Evolutionary conservation across 2,797 vertebrate genomes (phyloP).

Genomic region (Sorex maritimensis): DNA sequence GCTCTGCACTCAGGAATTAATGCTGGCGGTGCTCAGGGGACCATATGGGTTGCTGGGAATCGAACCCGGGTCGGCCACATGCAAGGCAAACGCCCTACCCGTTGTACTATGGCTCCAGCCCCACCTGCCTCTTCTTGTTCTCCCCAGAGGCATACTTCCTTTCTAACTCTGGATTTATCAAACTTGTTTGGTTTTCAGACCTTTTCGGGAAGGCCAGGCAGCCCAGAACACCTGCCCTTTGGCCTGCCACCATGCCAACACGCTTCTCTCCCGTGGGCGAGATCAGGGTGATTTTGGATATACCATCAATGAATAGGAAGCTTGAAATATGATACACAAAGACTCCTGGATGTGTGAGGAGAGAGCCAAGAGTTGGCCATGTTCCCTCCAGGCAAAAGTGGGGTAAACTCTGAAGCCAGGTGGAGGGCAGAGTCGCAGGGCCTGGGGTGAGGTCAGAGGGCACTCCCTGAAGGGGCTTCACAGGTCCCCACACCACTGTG

Average conservation of each 20-base stretch:
- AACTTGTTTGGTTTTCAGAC: constrained; percentile 6
- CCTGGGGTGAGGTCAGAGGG: background rate
- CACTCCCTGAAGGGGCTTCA: background rate
- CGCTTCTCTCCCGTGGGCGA: background rate
- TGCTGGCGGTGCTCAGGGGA: too few species aligned
- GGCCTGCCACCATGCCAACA: background rate
- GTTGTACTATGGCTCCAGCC: too few species aligned
- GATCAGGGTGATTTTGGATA: constrained; percentile 34
- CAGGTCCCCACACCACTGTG: background rate
- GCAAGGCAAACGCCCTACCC: too few species aligned
- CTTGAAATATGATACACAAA: constrained; percentile 35
- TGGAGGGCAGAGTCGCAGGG: background rate
- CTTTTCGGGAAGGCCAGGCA: background rate
- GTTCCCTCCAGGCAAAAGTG: background rate
- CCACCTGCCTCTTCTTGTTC: background rate
- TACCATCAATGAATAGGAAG: constrained; percentile 36
- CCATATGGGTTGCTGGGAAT: too few species aligned
- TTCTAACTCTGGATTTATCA: background rate
- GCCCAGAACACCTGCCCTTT: background rate
- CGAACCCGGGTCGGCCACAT: too few species aligned
- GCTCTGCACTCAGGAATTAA: too few species aligned
- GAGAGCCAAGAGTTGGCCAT: constrained; percentile 45
- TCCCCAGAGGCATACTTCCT: background rate
- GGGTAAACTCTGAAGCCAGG: background rate
- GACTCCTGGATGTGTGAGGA: constrained; percentile 48